Evolutionary conservation across 2,888 invertebrate species (phyloP), one percentile per base, ranked within the genome.

Genomic region (Agrotis segetum): DNA sequence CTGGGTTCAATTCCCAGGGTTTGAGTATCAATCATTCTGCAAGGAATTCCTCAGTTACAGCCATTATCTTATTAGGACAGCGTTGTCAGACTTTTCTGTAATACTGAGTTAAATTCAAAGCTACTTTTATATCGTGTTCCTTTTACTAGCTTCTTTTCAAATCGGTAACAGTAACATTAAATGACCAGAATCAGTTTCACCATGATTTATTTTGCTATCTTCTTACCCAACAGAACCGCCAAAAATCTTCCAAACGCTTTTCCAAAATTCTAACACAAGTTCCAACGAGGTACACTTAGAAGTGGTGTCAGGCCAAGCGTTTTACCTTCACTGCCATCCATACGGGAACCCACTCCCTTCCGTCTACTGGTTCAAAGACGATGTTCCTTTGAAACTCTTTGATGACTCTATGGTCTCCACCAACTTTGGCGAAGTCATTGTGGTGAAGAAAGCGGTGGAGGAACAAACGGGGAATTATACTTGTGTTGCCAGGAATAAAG

Each of bases 301-400:
- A 86, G 93, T 95, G 0, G 71, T 96, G 40, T 92, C 93, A 1
- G 96, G 95, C 0, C 94, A 96, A 77, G 89, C 95, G 0, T 92
- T 96, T 79, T 94, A 92, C 64, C 83, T 97, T 13, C 93, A 94
- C 70, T 97, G 97, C 85, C 96, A 96, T 67, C 97, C 97, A 0
- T 93, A 93, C 55, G 97, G 97, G 1, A 96, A 96, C 81, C 97
- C 97, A 0, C 64, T 89, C 4, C 97, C 97, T 0, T 90, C 93
- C 52, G 94, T 97, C 29, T 95, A 96, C 76, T 98, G 97, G 97
- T 96, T 96, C 83, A 97, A 96, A 85, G 96, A 96, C 52, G 94
- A 90, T 1, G 67, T 92, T 0, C 94, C 93, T 0, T 74, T 96
- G 16, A 88, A 97, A 93, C 91, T 96, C 61, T 97, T 96, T 77